These are phyloP conservation scores for Limnephilus auricula DNA, from an alignment of 2,888 invertebrate genomes.

Conservation along the genomic window DNA sequence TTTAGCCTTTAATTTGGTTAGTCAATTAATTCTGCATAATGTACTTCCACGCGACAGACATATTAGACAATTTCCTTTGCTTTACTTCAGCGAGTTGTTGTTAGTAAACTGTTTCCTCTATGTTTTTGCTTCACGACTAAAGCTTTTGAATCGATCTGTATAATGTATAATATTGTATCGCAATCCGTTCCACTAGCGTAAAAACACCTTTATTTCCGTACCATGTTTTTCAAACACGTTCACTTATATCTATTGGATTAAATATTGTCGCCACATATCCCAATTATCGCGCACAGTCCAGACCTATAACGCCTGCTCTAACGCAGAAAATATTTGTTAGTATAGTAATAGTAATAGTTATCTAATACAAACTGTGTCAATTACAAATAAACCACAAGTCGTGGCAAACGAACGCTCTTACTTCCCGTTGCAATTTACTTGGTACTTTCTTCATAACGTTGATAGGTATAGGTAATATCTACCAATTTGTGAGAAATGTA, in stretches of 20 bases:
- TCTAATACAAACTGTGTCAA: conserved; percentile 18
- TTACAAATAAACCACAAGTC: conserved; percentile 8
- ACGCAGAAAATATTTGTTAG: not conserved
- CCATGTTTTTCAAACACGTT: not conserved
- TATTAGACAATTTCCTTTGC: not conserved
- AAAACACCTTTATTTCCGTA: not conserved
- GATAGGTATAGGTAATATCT: not conserved
- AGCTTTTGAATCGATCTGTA: not conserved
- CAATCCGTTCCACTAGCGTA: not conserved
- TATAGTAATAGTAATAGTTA: not conserved
- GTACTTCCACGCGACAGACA: not conserved
- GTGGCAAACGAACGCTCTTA: not conserved
- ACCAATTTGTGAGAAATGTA: not conserved
- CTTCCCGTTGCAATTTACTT: not conserved
- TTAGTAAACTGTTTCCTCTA: not conserved
- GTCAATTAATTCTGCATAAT: not conserved
- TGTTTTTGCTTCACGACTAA: not conserved
- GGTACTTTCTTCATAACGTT: not conserved
- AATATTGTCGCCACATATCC: not conserved
- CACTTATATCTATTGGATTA: not conserved
- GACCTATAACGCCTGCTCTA: not conserved
- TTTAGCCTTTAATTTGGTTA: not conserved
- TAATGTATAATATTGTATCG: not conserved
- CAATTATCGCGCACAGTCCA: not conserved
- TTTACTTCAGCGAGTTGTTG: not conserved